Evolutionary conservation across 2,113 vertebrate genomes (phyloP).

Genomic region (Clarias magur): DNA sequence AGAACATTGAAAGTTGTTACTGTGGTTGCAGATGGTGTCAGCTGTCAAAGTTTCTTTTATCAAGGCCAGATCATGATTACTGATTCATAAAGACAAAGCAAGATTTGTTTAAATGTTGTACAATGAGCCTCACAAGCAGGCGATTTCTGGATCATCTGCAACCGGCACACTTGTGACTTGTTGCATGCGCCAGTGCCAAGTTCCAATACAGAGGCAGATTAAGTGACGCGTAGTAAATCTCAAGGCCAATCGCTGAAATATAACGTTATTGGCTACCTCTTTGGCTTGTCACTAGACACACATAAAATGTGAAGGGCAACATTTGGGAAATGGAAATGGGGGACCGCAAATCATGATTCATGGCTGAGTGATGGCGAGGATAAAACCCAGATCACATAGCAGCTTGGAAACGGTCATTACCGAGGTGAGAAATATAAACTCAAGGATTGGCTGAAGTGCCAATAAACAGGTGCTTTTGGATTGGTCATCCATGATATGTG

Average conservation of each 20-base stretch:
- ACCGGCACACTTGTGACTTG: constrained; percentile 55
- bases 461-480: constrained; percentile 55
- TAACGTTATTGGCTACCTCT: constrained; percentile 68
- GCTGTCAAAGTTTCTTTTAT: constrained; percentile 35
- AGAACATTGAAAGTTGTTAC: constrained; percentile 21
- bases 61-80: neutral
- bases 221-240: constrained; percentile 66
- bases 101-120: constrained; percentile 41
- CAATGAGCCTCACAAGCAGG: constrained; percentile 62
- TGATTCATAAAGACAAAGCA: neutral
- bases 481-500: constrained; percentile 52
- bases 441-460: constrained; percentile 48
- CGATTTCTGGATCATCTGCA: constrained; percentile 58
- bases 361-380: constrained; percentile 57
- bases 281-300: constrained; percentile 67
- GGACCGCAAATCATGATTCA: constrained; percentile 68
- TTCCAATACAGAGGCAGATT: constrained; percentile 49
- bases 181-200: constrained; percentile 43
- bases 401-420: constrained; percentile 45
- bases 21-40: constrained; percentile 41
- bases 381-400: constrained; percentile 64
- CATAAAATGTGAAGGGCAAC: constrained; percentile 58
- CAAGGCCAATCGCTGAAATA: constrained; percentile 61
- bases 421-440: constrained; percentile 57
- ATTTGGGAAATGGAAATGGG: constrained; percentile 47